A percentile compares a stretch with the other conserved stretches of the same genome.
Evolutionary conservation across 2,888 invertebrate genomes (phyloP).

Genomic region (Apocheima hispidaria): DNA sequence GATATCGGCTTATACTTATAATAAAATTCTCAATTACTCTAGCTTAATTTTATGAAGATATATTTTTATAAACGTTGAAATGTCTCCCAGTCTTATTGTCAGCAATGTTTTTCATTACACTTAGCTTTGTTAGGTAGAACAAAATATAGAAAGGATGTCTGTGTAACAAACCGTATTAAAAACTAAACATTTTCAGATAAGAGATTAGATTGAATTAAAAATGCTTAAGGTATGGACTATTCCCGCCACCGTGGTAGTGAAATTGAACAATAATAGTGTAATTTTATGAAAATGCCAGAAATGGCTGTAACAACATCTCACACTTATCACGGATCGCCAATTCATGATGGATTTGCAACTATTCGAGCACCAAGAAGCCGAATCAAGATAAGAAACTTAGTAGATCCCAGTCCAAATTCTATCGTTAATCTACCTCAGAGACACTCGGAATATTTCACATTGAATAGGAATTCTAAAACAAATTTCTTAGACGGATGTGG

Average conservation of each 20-base stretch:
- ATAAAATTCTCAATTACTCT: conserved; percentile 21
- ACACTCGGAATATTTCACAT: conserved; percentile 82
- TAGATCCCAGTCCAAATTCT: conserved; percentile 77
- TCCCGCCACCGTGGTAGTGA: conserved; percentile 17
- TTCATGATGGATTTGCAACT: conserved; percentile 96
- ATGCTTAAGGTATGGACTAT: conserved; percentile 28
- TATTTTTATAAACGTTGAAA: conserved; percentile 34
- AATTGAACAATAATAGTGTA: conserved; percentile 37
- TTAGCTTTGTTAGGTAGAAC: conserved; percentile 16
- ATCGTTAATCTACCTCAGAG: conserved; percentile 78
- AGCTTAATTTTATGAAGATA: conserved; percentile 21
- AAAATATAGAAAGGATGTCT: conserved; percentile 21
- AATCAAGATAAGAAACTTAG: conserved; percentile 80
- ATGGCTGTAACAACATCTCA: conserved; percentile 81
- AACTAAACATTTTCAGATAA: conserved; percentile 8
- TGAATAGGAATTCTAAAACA: conserved; percentile 77
- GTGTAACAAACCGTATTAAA: conserved; percentile 26
- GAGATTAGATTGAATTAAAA: conserved; percentile 9
- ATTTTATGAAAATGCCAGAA: conserved; percentile 51
- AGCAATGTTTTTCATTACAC: conserved; percentile 52
- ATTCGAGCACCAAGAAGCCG: conserved; percentile 88
- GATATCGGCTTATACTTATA: conserved; percentile 29
- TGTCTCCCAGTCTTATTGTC: conserved; percentile 21
- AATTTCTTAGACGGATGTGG: conserved; percentile 76
- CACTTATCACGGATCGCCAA: conserved; percentile 84